phyloP scores from a whole-genome alignment of 2,888 invertebrate species.

The Zhengitettix transpicula region DNA sequence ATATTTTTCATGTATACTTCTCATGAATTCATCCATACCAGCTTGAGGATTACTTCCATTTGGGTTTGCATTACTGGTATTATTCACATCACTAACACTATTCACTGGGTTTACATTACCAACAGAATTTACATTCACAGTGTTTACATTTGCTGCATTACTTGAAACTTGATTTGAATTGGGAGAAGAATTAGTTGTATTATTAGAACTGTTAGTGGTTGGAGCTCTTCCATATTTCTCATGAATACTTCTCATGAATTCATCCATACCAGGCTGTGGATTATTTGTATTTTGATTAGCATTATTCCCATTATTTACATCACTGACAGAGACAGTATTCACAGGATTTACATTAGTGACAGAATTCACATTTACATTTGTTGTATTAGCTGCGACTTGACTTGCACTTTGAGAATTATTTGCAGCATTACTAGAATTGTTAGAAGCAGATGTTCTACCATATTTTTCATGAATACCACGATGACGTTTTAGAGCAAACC shows the following conservation, averaged over 20 bases:
- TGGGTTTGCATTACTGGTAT: background rate
- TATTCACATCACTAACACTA: background rate
- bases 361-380: background rate
- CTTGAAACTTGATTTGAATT: constrained; percentile 2
- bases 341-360: background rate
- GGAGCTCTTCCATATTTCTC: constrained; percentile 54
- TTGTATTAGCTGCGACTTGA: constrained; percentile 2
- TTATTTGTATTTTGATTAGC: background rate
- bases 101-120: background rate
- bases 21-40: constrained; percentile 18
- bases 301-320: background rate
- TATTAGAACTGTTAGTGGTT: constrained; percentile 10
- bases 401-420: constrained; percentile 3
- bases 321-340: background rate
- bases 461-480: constrained; percentile 79
- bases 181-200: constrained; percentile 1
- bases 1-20: constrained; percentile 78
- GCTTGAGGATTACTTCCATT: constrained; percentile 2
- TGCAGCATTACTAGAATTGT: constrained; percentile 8
- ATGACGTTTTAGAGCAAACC: constrained; percentile 73
- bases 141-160: background rate
- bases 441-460: constrained; percentile 27
- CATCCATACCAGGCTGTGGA: constrained; percentile 12
- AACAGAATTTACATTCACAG: background rate
- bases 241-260: constrained; percentile 50